These are phyloP conservation scores for Leptogaster cylindrica DNA, from an alignment of 2,888 invertebrate species.

Conservation along the genomic window DNA sequence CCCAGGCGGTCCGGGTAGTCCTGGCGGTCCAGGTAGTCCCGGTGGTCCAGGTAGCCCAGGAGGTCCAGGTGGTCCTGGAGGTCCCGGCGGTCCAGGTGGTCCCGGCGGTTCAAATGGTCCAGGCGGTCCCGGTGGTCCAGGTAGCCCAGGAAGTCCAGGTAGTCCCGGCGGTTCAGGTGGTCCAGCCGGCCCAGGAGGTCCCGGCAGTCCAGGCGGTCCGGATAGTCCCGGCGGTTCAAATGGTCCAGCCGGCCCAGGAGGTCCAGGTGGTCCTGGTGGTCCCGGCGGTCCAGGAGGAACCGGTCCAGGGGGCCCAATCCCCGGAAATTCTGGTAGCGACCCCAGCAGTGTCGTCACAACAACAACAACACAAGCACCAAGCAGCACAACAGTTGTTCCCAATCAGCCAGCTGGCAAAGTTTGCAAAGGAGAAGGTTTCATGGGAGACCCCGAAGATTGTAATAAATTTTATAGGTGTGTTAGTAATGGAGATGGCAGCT, in stretches of 20 bases:
- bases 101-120: not conserved
- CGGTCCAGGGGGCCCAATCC: not conserved
- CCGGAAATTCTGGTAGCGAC: no score
- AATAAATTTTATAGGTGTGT: conserved; percentile 69
- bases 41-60: no score
- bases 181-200: no score
- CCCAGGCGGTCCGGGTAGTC: no score
- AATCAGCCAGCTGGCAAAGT: conserved; percentile 57
- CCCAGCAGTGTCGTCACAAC: no score
- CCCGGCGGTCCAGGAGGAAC: not conserved
- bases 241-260: no score
- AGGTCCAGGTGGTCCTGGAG: no score
- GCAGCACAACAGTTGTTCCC: conserved; percentile 47
- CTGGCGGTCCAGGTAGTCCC: no score
- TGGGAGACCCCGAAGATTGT: conserved; percentile 68
- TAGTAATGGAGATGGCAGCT: conserved; percentile 62
- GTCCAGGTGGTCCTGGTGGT: not conserved
- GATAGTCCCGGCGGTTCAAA: no score
- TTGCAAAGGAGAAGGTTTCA: conserved; percentile 69
- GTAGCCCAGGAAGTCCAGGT: not conserved
- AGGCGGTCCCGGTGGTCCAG: not conserved
- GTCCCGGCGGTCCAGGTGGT: no score
- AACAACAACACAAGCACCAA: conserved; percentile 2
- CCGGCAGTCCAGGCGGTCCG: no score
- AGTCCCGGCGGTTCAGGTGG: no score